Evolutionary conservation across 2,113 vertebrate species (phyloP).

Genomic region (Clarias gariepinus): DNA sequence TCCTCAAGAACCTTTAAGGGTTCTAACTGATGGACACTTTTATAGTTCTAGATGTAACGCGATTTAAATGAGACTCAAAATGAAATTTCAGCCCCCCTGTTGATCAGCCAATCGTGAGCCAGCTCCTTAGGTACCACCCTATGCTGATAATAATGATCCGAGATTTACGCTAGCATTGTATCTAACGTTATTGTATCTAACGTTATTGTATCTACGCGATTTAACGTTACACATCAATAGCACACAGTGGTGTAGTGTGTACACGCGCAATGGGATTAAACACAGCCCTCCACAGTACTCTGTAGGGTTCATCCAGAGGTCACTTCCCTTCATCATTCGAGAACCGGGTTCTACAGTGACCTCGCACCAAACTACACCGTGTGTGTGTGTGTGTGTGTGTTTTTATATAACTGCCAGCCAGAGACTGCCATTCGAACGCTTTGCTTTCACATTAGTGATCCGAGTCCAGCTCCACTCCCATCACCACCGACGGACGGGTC

Average conservation of each 20-base stretch:
- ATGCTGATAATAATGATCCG: no score
- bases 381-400: not conserved
- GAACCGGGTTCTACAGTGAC: not conserved
- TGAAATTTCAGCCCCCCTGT: no score
- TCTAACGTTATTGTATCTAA: no score
- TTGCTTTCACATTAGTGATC: conserved; percentile 6
- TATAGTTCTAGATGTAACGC: no score
- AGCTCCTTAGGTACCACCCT: no score
- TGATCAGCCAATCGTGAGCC: no score
- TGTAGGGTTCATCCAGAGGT: not conserved
- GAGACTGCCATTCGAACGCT: not conserved
- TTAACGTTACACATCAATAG: no score
- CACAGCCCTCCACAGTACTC: not conserved
- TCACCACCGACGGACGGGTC: not conserved
- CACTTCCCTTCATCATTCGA: not conserved
- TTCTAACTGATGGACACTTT: no score
- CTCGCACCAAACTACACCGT: not conserved
- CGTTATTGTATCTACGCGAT: no score
- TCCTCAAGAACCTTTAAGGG: no score
- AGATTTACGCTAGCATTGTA: not conserved
- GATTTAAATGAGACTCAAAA: no score
- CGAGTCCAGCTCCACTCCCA: not conserved
- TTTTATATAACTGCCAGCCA: conserved; percentile 4
- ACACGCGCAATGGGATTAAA: not conserved
- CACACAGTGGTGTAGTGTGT: not conserved